These are phyloP conservation scores for Callitettix versicolor DNA, from an alignment of 1,140 invertebrate genomes.

Conservation along the genomic window DNA sequence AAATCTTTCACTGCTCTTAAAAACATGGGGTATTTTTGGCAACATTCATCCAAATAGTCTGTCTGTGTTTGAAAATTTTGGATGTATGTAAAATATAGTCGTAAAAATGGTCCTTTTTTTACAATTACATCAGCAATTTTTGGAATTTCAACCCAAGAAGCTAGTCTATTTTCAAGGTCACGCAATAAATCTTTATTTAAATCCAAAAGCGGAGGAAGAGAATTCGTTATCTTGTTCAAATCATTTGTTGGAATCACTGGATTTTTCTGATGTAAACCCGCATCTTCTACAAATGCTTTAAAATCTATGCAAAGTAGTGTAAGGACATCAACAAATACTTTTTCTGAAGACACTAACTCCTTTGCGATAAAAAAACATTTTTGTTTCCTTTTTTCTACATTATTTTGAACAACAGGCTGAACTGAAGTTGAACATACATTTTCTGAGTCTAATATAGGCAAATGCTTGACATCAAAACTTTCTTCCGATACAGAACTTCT, in stretches of 20 bases:
- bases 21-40: slow-evolving; percentile 49
- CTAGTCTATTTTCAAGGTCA: slow-evolving; percentile 50
- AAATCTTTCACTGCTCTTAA: slow-evolving; percentile 50
- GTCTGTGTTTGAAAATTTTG: slow-evolving; percentile 55
- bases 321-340: slow-evolving; percentile 56
- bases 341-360: slow-evolving; percentile 59
- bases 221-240: slow-evolving; percentile 45
- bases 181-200: slow-evolving; percentile 55
- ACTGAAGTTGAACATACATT: slow-evolving; percentile 14
- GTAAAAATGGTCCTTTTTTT: slow-evolving; percentile 63
- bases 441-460: neutral
- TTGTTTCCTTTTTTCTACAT: slow-evolving; percentile 30
- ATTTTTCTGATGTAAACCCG: slow-evolving; percentile 33
- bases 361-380: slow-evolving; percentile 47
- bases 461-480: slow-evolving; percentile 9
- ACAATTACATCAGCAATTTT: slow-evolving; percentile 65
- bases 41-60: slow-evolving; percentile 47
- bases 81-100: slow-evolving; percentile 62
- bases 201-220: slow-evolving; percentile 44
- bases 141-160: slow-evolving; percentile 45
- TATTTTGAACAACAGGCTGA: slow-evolving; percentile 17
- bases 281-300: slow-evolving; percentile 39
- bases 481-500: slow-evolving; percentile 17
- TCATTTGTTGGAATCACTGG: slow-evolving; percentile 40
- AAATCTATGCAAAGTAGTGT: slow-evolving; percentile 59